These are phyloP conservation scores for Limonius californicus DNA, from an alignment of 1,140 invertebrate genomes.

Conservation along the genomic window DNA sequence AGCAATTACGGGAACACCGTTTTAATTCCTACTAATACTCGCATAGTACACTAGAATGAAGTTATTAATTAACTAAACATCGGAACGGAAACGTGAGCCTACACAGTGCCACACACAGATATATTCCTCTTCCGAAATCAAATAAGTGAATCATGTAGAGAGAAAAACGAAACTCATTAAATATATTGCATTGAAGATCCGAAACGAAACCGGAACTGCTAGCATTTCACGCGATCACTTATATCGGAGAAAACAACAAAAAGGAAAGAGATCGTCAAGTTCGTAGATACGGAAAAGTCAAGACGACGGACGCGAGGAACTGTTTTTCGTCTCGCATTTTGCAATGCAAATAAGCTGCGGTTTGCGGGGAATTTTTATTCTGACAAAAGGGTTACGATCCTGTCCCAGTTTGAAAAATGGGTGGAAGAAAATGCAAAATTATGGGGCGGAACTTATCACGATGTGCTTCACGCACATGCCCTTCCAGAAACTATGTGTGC, in stretches of 20 bases:
- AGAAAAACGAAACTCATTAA: too few relatives aligned
- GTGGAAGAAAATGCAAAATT: not conserved
- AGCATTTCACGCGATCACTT: not conserved
- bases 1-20: too few relatives aligned
- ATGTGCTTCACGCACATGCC: not conserved
- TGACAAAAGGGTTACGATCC: slow-evolving; percentile 4
- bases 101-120: too few relatives aligned
- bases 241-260: not conserved
- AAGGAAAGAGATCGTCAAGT: not conserved
- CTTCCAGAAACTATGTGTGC: not conserved
- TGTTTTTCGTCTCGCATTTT: not conserved
- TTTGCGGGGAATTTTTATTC: slow-evolving; percentile 5
- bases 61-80: too few relatives aligned
- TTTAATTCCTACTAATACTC: too few relatives aligned
- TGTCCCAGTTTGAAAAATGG: slow-evolving; percentile 2
- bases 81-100: too few relatives aligned
- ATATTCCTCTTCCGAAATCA: too few relatives aligned
- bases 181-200: too few relatives aligned
- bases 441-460: not conserved
- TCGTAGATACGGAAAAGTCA: not conserved
- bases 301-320: not conserved
- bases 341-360: slow-evolving; percentile 1
- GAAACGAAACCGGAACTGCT: too few relatives aligned
- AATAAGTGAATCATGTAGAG: too few relatives aligned
- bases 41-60: too few relatives aligned